phyloP scores from a whole-genome alignment of 2,797 vertebrate species.

The Erithacus rubecula region DNA sequence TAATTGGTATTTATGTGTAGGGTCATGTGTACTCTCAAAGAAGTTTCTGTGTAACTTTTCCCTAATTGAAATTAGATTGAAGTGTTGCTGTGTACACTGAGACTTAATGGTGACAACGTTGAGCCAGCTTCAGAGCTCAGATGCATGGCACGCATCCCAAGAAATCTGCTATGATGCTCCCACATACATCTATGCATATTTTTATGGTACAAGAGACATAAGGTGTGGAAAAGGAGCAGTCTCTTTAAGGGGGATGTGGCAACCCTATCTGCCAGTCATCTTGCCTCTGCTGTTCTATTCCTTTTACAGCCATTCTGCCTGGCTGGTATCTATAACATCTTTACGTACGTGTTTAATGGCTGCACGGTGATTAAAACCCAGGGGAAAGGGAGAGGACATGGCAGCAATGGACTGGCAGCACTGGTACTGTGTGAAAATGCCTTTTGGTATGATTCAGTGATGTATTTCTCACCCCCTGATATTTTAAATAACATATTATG shows the following conservation, averaged over 20 bases:
- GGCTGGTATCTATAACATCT: conserved; percentile 31
- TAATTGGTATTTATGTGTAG: conserved; percentile 42
- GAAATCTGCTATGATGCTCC: conserved; percentile 62
- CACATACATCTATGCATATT: conserved; percentile 69
- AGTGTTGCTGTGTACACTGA: conserved; percentile 56
- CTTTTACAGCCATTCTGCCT: conserved; percentile 70
- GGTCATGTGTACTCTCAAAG: conserved; percentile 45
- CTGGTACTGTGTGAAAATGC: neutral
- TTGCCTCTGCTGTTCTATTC: conserved; percentile 69
- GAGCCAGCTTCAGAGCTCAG: conserved; percentile 57
- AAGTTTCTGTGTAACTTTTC: conserved; percentile 67
- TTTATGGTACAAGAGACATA: conserved; percentile 73
- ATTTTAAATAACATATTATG: neutral
- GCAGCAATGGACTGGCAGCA: neutral
- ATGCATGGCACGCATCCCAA: conserved; percentile 44
- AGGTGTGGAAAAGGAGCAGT: conserved; percentile 72
- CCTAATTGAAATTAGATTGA: conserved; percentile 67
- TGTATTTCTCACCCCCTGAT: neutral
- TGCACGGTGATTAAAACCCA: neutral
- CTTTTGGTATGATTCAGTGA: neutral
- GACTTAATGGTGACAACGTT: conserved; percentile 59
- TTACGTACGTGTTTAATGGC: neutral
- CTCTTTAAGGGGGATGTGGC: conserved; percentile 73
- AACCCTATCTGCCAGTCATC: conserved; percentile 70
- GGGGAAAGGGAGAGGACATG: neutral